Conservation (phyloP, 2,797 vertebrate species). For the Mastacembelus armatus region DNA sequence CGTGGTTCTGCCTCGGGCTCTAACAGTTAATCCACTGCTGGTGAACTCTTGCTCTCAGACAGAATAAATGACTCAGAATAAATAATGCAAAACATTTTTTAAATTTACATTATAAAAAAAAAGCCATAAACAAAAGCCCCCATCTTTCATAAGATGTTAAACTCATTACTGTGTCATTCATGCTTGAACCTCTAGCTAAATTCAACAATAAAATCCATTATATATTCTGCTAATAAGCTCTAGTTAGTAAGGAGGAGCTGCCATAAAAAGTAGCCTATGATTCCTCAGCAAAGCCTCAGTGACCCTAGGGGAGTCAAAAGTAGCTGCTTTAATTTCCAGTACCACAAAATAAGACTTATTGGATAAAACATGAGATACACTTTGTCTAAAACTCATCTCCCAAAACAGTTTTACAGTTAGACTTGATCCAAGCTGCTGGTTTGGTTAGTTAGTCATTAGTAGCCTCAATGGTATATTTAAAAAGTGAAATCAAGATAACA, state of each 20-base stretch:
- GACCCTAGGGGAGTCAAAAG: slow-evolving; percentile 26
- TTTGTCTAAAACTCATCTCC: slow-evolving; percentile 16
- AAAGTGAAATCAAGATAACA: neutral
- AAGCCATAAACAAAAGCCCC: neutral
- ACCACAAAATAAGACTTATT: slow-evolving; percentile 20
- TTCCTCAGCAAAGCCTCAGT: slow-evolving; percentile 17
- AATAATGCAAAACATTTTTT: slow-evolving; percentile 14
- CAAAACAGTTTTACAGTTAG: too few species aligned
- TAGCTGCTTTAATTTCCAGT: slow-evolving; percentile 15
- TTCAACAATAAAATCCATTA: slow-evolving; percentile 7
- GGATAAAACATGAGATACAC: slow-evolving; percentile 3
- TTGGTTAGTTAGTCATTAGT: too few species aligned
- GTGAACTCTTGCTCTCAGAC: slow-evolving; percentile 20
- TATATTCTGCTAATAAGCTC: slow-evolving; percentile 28
- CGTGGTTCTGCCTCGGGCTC: slow-evolving; percentile 29
- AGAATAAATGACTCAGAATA: slow-evolving; percentile 20
- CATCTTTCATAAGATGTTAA: neutral
- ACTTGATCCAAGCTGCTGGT: too few species aligned
- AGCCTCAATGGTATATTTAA: neutral
- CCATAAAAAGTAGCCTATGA: slow-evolving; percentile 21
- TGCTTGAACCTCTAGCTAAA: neutral
- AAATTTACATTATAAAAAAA: slow-evolving; percentile 32
- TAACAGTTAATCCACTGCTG: slow-evolving; percentile 40
- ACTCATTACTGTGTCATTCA: neutral
- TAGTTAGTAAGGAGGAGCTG: slow-evolving; percentile 11